A percentile compares a stretch with the other conserved stretches of the same genome.
phyloP scores from a whole-genome alignment of 2,797 vertebrate species.

The Stomatorhinus walkeri region DNA sequence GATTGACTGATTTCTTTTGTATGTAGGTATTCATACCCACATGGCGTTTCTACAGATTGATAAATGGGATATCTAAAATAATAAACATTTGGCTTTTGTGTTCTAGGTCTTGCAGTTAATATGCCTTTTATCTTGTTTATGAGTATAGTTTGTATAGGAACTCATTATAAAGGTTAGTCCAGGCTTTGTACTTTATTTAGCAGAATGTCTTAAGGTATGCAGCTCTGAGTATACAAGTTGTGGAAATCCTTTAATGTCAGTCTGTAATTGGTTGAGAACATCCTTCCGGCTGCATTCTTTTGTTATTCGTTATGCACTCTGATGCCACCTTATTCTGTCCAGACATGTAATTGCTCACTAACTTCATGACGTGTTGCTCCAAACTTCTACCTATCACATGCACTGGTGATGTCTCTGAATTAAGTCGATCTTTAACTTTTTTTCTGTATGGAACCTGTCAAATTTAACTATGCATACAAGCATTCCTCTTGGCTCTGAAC shows the following conservation, averaged over 20 bases:
- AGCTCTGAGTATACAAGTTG: background rate
- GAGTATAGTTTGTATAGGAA: background rate
- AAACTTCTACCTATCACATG: background rate
- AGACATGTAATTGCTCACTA: background rate
- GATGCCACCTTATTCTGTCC: background rate
- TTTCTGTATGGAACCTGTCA: background rate
- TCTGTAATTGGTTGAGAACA: background rate
- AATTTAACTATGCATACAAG: background rate
- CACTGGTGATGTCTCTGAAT: background rate
- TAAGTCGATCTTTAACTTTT: background rate
- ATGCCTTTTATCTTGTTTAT: background rate
- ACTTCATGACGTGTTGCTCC: background rate
- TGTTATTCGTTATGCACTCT: background rate
- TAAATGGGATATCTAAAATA: constrained; percentile 2
- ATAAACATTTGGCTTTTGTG: background rate
- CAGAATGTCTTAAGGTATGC: background rate
- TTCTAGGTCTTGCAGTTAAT: background rate
- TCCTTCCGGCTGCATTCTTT: too few species aligned
- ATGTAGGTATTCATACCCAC: background rate
- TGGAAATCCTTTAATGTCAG: background rate
- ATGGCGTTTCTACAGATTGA: background rate
- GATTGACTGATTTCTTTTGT: background rate
- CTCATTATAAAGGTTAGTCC: background rate
- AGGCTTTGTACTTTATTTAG: background rate
- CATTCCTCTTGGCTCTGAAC: background rate